Evolutionary conservation across 2,113 vertebrate genomes (phyloP).

Genomic region (Pongo pygmaeus): DNA sequence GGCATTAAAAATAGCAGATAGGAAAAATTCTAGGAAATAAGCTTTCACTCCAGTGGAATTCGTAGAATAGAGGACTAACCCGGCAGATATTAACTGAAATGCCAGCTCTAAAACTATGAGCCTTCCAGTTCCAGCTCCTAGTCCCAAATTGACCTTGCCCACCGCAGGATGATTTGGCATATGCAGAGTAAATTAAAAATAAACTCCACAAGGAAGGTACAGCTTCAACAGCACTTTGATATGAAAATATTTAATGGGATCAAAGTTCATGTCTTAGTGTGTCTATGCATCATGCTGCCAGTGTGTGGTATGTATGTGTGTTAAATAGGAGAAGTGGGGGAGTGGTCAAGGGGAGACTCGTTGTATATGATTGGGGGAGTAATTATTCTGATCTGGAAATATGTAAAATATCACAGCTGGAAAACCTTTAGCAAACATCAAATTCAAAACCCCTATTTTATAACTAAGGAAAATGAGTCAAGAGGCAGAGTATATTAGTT

Average conservation of each 20-base stretch:
- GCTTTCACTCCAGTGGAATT: constrained; percentile 36
- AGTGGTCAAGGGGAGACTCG: background rate
- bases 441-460: background rate
- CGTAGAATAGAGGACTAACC: background rate
- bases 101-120: background rate
- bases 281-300: background rate
- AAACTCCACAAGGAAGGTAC: background rate
- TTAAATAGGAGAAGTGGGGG: background rate
- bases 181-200: constrained; percentile 38
- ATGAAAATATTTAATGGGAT: constrained; percentile 15
- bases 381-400: background rate
- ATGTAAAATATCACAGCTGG: background rate
- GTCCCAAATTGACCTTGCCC: background rate
- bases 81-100: constrained; percentile 19
- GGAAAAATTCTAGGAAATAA: constrained; percentile 51
- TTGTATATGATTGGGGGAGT: background rate
- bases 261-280: background rate
- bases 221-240: constrained; percentile 6
- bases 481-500: background rate
- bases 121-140: constrained; percentile 27
- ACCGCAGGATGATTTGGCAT: background rate
- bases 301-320: background rate
- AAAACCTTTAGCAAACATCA: background rate
- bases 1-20: constrained; percentile 41
- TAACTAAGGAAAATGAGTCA: constrained; percentile 24